Evolutionary conservation across 1,140 invertebrate genomes (phyloP), one percentile per base, ranked within the genome.

Genomic region (Propsilocerus akamusi): DNA sequence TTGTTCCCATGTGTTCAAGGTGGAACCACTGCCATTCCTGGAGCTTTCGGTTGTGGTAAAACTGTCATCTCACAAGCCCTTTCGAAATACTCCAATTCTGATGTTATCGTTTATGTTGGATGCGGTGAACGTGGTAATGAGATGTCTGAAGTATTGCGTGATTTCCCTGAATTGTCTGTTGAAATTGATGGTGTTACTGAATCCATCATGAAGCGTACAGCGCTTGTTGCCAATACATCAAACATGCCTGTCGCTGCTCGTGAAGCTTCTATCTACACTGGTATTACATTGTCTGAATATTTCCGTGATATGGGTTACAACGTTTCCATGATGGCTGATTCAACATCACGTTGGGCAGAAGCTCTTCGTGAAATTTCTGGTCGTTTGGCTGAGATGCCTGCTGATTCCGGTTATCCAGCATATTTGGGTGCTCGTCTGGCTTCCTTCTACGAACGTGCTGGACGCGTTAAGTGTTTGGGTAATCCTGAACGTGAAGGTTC

Each of bases 161-260:
- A 99, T 74, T 99, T 99, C 76, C 96, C 97, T 25, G 91, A 98
- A 72, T 72, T 99, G 59, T 88, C 88, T 0, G 88, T 97, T 57
- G 96, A 99, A 72, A 92, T 98, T 55, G 90, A 96, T 47, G 97
- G 96, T 6, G 75, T 80, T 4, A 93, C 87, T 7, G 97, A 98
- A 68, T 97, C 93, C 51, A 99, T 99, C 68, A 99, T 99, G 97
- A 97, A 97, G 71, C 85, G 97, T 74, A 99, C 97, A 10, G 88
- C 95, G 26, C 71, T 99, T 22, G 97, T 99, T 22, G 97, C 97
- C 57, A 99, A 99, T 71, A 99, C 97, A 32, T 99, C 96, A 48
- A 99, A 99, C 83, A 99, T 99, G 97, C 97, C 97, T 71, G 96
- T 99, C 52, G 97, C 97, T 71, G 97, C 97, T 71, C 83, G 97